Evolutionary conservation across 2,888 invertebrate genomes (phyloP).

Genomic region (Beris chalybata): DNA sequence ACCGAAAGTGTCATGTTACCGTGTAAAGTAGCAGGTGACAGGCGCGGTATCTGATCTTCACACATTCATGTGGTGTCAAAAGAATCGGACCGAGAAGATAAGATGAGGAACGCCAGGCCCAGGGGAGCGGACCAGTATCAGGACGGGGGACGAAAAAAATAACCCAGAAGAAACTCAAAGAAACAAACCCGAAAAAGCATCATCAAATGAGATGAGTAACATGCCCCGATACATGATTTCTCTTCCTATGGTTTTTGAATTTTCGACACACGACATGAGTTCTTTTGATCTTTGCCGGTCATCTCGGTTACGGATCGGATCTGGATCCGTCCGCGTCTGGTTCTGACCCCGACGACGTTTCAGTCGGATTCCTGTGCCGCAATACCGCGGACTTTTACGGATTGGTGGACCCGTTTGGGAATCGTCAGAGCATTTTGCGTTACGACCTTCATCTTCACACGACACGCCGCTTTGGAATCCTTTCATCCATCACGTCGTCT

Average conservation of each 20-base stretch:
- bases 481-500: too few species aligned
- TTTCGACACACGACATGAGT: conserved; percentile 39
- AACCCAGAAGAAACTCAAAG: background rate
- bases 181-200: conserved; percentile 19
- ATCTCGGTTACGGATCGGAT: conserved; percentile 17
- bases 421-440: too few species aligned
- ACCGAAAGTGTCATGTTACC: conserved; percentile 42
- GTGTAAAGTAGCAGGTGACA: conserved; percentile 44
- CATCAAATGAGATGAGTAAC: conserved; percentile 2
- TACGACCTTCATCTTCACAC: too few species aligned
- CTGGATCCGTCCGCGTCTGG: too few species aligned
- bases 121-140: background rate
- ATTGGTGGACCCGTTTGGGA: too few species aligned
- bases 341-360: too few species aligned
- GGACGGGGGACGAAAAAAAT: conserved; percentile 10
- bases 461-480: too few species aligned
- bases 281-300: conserved; percentile 36
- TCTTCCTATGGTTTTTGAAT: conserved; percentile 33
- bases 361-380: too few species aligned
- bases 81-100: conserved; percentile 4
- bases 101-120: background rate
- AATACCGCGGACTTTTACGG: too few species aligned
- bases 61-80: conserved; percentile 42
- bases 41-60: conserved; percentile 43
- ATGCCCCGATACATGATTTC: conserved; percentile 25